Conservation (phyloP, 1,140 invertebrate genomes). For the Acromyrmex heyeri region DNA sequence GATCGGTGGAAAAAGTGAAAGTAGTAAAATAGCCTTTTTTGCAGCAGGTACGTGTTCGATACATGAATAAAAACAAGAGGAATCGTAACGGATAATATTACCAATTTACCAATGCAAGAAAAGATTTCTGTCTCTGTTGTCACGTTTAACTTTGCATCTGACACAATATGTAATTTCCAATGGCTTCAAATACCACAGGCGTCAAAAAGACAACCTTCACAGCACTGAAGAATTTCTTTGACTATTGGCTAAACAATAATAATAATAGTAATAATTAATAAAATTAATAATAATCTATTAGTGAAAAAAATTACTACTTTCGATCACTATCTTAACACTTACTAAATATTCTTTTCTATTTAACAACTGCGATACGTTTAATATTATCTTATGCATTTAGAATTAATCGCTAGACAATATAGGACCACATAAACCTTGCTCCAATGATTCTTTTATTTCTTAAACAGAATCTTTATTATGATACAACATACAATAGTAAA, state of each 20-base stretch:
- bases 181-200: constrained; percentile 83
- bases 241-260: constrained; percentile 83
- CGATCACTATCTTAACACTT: constrained; percentile 84
- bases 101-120: constrained; percentile 75
- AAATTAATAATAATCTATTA: constrained; percentile 81
- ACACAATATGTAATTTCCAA: constrained; percentile 79
- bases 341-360: constrained; percentile 85
- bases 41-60: constrained; percentile 81
- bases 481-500: constrained; percentile 83
- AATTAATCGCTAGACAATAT: constrained; percentile 82
- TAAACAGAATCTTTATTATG: constrained; percentile 82
- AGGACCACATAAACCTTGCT: constrained; percentile 87
- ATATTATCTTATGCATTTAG: constrained; percentile 79
- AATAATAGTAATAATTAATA: constrained; percentile 73
- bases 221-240: constrained; percentile 85
- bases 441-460: constrained; percentile 82
- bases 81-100: constrained; percentile 71
- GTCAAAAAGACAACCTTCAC: constrained; percentile 83
- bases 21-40: constrained; percentile 83
- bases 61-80: constrained; percentile 74
- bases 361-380: constrained; percentile 84
- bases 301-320: constrained; percentile 85
- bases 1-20: constrained; percentile 81
- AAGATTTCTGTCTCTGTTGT: constrained; percentile 77
- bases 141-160: constrained; percentile 76